Percentiles rank a stretch among this genome's conserved stretches.
These are phyloP conservation scores for Scortum barcoo DNA, from an alignment of 2,113 vertebrate species.

Conservation along the genomic window DNA sequence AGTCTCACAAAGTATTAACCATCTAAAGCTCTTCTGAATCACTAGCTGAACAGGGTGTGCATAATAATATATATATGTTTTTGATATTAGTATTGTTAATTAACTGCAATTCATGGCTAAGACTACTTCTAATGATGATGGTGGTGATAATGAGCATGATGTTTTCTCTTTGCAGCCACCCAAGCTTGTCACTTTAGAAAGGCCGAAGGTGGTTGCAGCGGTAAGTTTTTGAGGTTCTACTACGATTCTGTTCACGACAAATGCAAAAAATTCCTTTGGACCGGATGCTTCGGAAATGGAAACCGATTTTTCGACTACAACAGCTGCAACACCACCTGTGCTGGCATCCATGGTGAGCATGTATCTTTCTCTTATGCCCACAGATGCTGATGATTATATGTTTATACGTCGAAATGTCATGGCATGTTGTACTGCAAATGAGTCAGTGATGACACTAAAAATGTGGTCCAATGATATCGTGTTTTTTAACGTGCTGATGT, in stretches of 20 bases:
- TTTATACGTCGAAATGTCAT: background rate
- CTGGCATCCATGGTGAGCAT: conserved; percentile 72
- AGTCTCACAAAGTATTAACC: background rate
- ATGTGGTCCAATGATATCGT: background rate
- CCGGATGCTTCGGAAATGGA: conserved; percentile 78
- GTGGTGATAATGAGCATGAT: background rate
- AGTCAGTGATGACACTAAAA: background rate
- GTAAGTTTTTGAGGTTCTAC: conserved; percentile 53
- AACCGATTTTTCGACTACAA: conserved; percentile 64
- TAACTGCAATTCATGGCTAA: background rate
- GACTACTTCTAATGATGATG: background rate
- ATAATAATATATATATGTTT: background rate
- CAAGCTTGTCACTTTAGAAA: conserved; percentile 61
- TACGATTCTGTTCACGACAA: conserved; percentile 73
- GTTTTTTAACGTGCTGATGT: background rate
- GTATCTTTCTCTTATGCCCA: background rate
- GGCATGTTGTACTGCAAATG: background rate
- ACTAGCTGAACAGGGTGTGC: background rate
- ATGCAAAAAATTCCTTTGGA: conserved; percentile 76
- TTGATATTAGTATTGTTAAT: background rate
- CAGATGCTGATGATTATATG: background rate
- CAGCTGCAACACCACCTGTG: conserved; percentile 79
- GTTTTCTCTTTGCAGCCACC: conserved; percentile 55
- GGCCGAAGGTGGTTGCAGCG: conserved; percentile 41
- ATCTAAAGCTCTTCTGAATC: background rate